These are phyloP conservation scores for Amphiprion clarkii DNA, from an alignment of 2,797 vertebrate species.

Conservation along the genomic window DNA sequence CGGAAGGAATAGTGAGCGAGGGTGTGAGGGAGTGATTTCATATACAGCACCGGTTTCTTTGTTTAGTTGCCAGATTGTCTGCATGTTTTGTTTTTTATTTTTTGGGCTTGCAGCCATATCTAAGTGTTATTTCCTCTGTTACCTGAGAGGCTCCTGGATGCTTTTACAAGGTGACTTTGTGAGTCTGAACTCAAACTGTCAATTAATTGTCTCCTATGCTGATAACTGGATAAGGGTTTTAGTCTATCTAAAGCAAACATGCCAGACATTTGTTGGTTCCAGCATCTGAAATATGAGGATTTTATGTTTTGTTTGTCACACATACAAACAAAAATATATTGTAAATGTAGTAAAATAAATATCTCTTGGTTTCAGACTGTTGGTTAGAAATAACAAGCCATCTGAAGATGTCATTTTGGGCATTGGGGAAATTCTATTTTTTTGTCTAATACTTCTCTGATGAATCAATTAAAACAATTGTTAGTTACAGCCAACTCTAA, in stretches of 20 bases:
- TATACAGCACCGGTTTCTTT: background rate
- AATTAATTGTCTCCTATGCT: background rate
- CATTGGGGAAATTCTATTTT: too few species aligned
- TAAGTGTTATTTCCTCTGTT: constrained; percentile 12
- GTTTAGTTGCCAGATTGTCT: constrained; percentile 29
- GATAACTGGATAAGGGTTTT: background rate
- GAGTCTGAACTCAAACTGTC: constrained; percentile 9
- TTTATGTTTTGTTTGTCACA: background rate
- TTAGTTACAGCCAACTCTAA: background rate
- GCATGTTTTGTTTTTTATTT: background rate
- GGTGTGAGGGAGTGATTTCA: constrained; percentile 5
- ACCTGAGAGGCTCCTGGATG: constrained; percentile 10
- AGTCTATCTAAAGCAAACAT: background rate
- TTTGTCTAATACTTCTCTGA: too few species aligned
- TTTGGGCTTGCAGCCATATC: constrained; percentile 7
- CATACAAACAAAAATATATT: background rate
- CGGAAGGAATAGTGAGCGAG: background rate
- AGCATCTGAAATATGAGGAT: background rate
- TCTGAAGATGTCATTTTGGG: too few species aligned
- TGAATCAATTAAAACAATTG: too few species aligned
- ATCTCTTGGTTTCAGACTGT: too few species aligned
- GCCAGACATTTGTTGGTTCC: background rate
- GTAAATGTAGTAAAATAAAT: too few species aligned
- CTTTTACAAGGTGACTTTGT: background rate
- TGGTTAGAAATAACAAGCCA: too few species aligned